phyloP scores from a whole-genome alignment of 2,888 invertebrate genomes.

The Hypsopygia costalis region DNA sequence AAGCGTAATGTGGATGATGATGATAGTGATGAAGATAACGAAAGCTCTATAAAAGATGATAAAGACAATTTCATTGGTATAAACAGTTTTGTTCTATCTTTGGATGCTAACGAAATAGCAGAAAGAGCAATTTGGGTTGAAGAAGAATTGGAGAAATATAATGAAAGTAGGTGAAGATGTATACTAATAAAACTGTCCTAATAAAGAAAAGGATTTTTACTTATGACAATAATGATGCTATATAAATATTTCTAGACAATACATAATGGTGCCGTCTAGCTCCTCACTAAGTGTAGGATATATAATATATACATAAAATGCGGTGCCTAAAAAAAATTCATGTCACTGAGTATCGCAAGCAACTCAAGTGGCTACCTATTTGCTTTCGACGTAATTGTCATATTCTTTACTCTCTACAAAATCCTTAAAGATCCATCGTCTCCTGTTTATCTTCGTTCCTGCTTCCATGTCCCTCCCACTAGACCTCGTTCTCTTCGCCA shows the following conservation, averaged over 20 bases:
- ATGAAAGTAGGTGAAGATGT: constrained; percentile 21
- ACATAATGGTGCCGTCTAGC: not conserved
- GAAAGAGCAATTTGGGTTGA: constrained; percentile 33
- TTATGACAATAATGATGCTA: not conserved
- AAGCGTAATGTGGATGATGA: constrained; percentile 8
- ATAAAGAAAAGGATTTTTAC: not conserved
- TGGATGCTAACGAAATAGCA: constrained; percentile 39
- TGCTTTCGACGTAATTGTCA: no score
- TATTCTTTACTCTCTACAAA: no score
- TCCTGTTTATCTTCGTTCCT: no score
- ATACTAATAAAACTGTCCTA: not conserved
- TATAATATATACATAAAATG: no score
- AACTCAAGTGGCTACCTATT: no score
- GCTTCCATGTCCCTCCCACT: no score
- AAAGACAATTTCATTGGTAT: constrained; percentile 20
- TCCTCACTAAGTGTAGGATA: no score
- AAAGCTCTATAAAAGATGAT: constrained; percentile 11
- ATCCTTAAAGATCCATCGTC: no score
- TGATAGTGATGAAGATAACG: constrained; percentile 3
- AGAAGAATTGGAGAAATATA: constrained; percentile 39
- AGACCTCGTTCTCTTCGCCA: no score
- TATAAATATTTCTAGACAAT: not conserved
- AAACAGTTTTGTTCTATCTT: constrained; percentile 2
- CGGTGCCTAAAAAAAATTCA: no score
- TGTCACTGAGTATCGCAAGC: no score